These are phyloP conservation scores for Asbolus verrucosus DNA, from an alignment of 1,140 invertebrate genomes.

Conservation along the genomic window DNA sequence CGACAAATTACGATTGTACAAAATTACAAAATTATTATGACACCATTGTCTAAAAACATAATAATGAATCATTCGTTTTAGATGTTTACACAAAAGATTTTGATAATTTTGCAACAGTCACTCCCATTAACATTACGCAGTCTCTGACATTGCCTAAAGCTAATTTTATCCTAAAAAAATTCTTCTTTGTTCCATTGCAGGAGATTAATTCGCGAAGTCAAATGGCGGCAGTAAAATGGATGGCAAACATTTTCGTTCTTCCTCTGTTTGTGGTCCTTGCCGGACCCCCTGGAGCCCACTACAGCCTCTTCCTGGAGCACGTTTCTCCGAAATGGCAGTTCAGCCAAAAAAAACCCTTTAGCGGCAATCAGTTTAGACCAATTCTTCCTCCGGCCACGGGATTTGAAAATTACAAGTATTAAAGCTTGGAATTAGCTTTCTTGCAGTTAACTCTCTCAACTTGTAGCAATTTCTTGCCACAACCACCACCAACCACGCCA, in stretches of 20 bases:
- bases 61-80: too few species aligned
- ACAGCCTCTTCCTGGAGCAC: slow-evolving; percentile 32
- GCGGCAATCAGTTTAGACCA: not conserved
- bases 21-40: too few species aligned
- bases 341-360: not conserved
- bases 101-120: too few species aligned
- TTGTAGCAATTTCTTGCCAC: slow-evolving; percentile 28
- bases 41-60: too few species aligned
- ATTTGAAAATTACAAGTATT: not conserved
- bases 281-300: not conserved
- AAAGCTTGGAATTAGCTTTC: too few species aligned
- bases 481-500: slow-evolving; percentile 55
- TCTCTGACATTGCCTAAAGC: too few species aligned
- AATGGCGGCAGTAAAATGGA: not conserved
- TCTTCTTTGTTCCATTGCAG: too few species aligned
- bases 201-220: too few species aligned
- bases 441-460: not conserved
- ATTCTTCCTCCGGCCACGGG: not conserved
- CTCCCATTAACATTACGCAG: too few species aligned
- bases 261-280: not conserved
- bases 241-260: not conserved
- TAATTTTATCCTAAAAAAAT: too few species aligned
- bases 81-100: too few species aligned
- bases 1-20: too few species aligned
- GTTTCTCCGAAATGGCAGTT: not conserved